These are phyloP conservation scores for Phortica magna DNA, from an alignment of 2,888 invertebrate genomes.

Conservation along the genomic window DNA sequence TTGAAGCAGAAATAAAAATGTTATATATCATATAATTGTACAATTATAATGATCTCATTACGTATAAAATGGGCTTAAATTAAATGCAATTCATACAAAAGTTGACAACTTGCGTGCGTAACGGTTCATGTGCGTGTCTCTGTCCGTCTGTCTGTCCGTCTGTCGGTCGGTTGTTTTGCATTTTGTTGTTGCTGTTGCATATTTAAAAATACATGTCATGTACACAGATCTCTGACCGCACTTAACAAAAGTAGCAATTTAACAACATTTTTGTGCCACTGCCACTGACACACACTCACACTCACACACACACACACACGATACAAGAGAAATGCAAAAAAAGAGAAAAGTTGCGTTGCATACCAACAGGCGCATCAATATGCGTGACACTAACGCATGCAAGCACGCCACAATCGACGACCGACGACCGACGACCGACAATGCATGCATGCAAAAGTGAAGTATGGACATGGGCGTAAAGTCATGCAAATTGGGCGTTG, in stretches of 20 bases:
- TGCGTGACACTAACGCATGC: slow-evolving; percentile 23
- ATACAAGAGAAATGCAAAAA: neutral
- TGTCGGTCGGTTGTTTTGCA: neutral
- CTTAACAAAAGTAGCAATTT: slow-evolving; percentile 29
- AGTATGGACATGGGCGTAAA: neutral
- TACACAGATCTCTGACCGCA: slow-evolving; percentile 28
- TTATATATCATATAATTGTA: neutral
- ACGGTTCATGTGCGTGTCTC: neutral
- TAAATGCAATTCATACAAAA: slow-evolving; percentile 10
- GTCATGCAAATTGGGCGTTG: neutral
- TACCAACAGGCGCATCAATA: slow-evolving; percentile 26
- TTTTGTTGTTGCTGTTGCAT: neutral
- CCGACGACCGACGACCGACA: neutral
- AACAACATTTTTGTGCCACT: slow-evolving; percentile 21
- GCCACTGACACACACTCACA: neutral
- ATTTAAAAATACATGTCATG: slow-evolving; percentile 27
- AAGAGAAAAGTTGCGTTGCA: slow-evolving; percentile 10
- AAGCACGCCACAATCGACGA: neutral
- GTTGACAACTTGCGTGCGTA: neutral
- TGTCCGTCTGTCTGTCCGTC: neutral
- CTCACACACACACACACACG: neutral
- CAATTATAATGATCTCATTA: slow-evolving; percentile 17
- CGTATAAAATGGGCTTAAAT: slow-evolving; percentile 17
- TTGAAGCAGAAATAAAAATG: neutral
- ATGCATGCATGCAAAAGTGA: neutral